Conservation (phyloP, 2,797 vertebrate species). For the Morus bassanus region DNA sequence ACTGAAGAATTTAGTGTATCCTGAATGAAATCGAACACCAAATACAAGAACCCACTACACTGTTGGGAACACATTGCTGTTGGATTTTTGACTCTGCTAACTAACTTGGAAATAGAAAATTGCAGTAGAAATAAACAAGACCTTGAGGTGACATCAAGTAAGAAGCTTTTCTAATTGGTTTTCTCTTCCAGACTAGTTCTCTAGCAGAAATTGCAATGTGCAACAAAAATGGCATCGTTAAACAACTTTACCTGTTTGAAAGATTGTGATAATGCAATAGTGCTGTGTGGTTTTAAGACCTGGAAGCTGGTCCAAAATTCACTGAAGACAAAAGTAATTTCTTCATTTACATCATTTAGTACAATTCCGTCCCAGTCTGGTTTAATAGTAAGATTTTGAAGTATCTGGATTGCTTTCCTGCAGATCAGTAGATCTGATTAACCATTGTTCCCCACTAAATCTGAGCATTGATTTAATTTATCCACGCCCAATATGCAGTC, state of each 20-base stretch:
- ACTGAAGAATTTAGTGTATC: not conserved
- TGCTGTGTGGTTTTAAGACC: not conserved
- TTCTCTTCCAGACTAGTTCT: not conserved
- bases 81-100: not conserved
- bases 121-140: not conserved
- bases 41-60: not conserved
- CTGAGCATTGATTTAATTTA: not conserved
- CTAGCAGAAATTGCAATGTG: not conserved
- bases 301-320: not conserved
- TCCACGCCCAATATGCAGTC: not conserved
- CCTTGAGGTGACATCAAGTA: not conserved
- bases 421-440: not conserved
- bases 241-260: not conserved
- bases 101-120: not conserved
- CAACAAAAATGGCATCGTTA: not conserved
- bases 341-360: not conserved
- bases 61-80: not conserved
- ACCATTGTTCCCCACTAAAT: not conserved
- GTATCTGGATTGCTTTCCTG: not conserved
- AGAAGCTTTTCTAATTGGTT: not conserved
- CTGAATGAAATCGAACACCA: not conserved
- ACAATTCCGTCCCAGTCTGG: not conserved
- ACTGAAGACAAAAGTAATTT: not conserved
- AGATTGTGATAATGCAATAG: not conserved
- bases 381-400: conserved; percentile 3